Evolutionary conservation across 2,113 vertebrate genomes (phyloP).

Genomic region (Cairina moschata): DNA sequence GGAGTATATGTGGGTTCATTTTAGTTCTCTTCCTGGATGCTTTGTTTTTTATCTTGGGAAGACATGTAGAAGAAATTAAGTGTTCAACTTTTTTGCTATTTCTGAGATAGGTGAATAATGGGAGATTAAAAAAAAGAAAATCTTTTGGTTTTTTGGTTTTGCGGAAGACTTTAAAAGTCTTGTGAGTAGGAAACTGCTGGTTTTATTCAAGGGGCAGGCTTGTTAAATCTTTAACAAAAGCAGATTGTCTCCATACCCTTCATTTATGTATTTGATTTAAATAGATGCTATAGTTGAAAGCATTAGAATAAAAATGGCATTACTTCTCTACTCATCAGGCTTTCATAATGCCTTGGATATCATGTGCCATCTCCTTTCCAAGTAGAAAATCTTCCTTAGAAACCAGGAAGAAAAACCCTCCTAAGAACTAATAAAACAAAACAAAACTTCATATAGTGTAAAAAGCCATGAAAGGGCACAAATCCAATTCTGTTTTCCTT

Average conservation of each 20-base stretch:
- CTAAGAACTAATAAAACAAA: background rate
- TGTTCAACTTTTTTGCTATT: background rate
- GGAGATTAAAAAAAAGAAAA: background rate
- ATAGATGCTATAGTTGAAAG: background rate
- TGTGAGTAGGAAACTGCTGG: background rate
- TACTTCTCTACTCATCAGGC: background rate
- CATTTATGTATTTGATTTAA: conserved; percentile 3
- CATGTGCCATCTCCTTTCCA: background rate
- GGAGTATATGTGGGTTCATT: rapidly evolving
- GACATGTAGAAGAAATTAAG: background rate
- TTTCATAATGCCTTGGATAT: background rate
- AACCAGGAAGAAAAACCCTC: background rate
- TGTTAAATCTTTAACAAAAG: conserved; percentile 21
- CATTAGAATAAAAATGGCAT: background rate
- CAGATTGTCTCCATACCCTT: background rate
- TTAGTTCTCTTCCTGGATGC: background rate
- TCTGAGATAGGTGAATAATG: background rate
- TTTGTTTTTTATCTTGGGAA: background rate
- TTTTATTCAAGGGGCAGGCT: conserved; percentile 17
- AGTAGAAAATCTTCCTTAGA: background rate
- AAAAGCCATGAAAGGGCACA: background rate
- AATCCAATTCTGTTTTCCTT: background rate
- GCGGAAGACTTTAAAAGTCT: background rate
- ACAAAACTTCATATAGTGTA: background rate
- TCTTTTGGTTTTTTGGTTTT: conserved; percentile 24